These are phyloP conservation scores for Alectura lathami DNA, from an alignment of 2,113 vertebrate genomes.

Conservation along the genomic window DNA sequence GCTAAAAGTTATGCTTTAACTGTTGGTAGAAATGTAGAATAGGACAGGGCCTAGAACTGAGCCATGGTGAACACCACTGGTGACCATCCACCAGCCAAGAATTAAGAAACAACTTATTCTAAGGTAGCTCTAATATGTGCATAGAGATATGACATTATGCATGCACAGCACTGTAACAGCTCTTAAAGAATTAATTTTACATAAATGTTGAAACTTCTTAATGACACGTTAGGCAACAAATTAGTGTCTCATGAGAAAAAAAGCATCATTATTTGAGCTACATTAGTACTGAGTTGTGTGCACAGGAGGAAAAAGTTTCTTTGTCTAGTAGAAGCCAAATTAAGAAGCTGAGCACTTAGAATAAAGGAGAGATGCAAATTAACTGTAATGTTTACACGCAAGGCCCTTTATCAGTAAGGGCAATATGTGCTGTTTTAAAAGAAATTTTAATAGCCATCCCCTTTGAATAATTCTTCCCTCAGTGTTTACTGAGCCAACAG, in stretches of 20 bases:
- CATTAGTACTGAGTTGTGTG: background rate
- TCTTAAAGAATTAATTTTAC: constrained; percentile 26
- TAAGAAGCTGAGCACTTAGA: background rate
- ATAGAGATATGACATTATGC: background rate
- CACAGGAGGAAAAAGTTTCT: constrained; percentile 20
- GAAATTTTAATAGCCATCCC: background rate
- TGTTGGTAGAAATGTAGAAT: background rate
- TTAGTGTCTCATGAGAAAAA: constrained; percentile 19
- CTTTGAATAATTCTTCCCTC: background rate
- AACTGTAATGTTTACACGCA: background rate
- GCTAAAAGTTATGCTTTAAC: background rate
- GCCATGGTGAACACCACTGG: background rate
- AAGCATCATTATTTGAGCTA: constrained; percentile 9
- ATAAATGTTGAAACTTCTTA: constrained; percentile 17
- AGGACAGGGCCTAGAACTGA: background rate
- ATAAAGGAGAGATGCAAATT: background rate
- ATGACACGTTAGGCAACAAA: constrained; percentile 16
- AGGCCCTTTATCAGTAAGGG: background rate
- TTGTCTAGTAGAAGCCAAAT: constrained; percentile 47
- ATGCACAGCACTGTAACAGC: background rate
- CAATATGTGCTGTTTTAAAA: background rate
- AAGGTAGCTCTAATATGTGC: background rate
- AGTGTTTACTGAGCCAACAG: background rate
- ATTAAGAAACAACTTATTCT: background rate
- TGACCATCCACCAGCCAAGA: background rate